Evolutionary conservation across 2,797 vertebrate species (phyloP), one percentile per base, ranked within the genome.

Genomic region (Fistularia tabacaria): DNA sequence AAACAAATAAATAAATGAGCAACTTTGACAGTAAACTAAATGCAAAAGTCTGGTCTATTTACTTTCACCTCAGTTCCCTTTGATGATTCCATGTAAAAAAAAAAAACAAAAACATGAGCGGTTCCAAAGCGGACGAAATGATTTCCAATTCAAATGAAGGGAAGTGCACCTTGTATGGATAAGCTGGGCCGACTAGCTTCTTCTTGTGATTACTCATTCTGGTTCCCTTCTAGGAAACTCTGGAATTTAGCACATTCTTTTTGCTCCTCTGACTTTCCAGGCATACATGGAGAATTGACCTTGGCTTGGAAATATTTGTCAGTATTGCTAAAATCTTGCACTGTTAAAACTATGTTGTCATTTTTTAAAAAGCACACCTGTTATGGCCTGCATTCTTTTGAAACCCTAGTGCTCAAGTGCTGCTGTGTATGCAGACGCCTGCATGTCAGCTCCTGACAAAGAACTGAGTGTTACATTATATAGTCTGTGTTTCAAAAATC

Each of bases 91-190:
- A 49, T 2, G 14, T 59, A 74, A 67, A 54, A 66, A n/a, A n/a
- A n/a, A n/a, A n/a, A n/a, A n/a, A n/a, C n/a, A n/a, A n/a, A 75
- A 74, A 54, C 46, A 7, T 25, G 9, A 69, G 59, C 46, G 65
- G 84, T 79, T 78, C 62, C 62, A 71, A 74, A 72, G 49, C 70
- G 77, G 76, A 83, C 48, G 0, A 52, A 59, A 59, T 72, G 3
- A 85, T 85, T 80, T 86, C 61, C 77, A 82, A 85, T 76, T 82
- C 76, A 83, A 85, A 84, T 85, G 51, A 80, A 72, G 1, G 12
- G 46, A 5, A 54, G 67, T 57, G 54, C 38, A 41, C 25, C 13
- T 7, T 13, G 14, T 15, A 25, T 13, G 52, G 69, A 49, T 1
- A 53, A 57, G 59, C 44, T 12, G 11, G 49, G 45, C 55, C 50